Percentiles rank a stretch among this genome's conserved stretches.
phyloP scores from a whole-genome alignment of 2,888 invertebrate genomes.

The Drosophila niveifrons region DNA sequence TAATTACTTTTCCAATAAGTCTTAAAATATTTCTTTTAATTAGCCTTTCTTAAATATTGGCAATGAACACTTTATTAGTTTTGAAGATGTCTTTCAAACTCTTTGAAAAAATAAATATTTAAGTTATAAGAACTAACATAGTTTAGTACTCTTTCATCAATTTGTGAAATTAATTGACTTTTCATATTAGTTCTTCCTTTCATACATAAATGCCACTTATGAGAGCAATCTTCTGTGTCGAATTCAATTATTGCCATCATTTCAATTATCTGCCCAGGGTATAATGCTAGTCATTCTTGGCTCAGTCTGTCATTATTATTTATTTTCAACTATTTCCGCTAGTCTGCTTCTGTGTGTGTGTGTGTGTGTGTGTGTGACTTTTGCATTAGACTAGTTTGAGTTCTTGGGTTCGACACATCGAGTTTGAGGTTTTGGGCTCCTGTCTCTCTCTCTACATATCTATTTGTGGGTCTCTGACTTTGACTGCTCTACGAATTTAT shows the following conservation, averaged over 20 bases:
- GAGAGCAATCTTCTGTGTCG: neutral
- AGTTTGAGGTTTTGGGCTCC: constrained; percentile 11
- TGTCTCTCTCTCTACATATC: constrained; percentile 34
- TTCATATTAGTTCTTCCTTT: neutral
- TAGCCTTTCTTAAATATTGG: too few species aligned
- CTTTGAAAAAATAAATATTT: too few species aligned
- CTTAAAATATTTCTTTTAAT: too few species aligned
- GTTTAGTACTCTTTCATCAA: too few species aligned
- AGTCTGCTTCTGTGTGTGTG: constrained; percentile 57
- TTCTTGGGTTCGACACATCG: constrained; percentile 3
- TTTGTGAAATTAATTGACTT: neutral
- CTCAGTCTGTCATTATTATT: constrained; percentile 39
- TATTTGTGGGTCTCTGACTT: constrained; percentile 24
- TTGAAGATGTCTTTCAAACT: too few species aligned
- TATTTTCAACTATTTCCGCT: constrained; percentile 62
- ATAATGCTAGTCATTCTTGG: constrained; percentile 14
- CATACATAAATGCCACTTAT: neutral
- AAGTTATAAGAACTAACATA: too few species aligned
- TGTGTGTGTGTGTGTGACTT: constrained; percentile 60
- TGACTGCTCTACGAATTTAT: constrained; percentile 41
- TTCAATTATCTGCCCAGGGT: constrained; percentile 8
- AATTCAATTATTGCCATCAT: neutral
- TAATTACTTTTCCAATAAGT: too few species aligned
- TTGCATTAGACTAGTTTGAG: constrained; percentile 58
- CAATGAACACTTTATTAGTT: too few species aligned